These are phyloP conservation scores for Sebastes reedi DNA, from an alignment of 2,797 vertebrate genomes.

Conservation along the genomic window DNA sequence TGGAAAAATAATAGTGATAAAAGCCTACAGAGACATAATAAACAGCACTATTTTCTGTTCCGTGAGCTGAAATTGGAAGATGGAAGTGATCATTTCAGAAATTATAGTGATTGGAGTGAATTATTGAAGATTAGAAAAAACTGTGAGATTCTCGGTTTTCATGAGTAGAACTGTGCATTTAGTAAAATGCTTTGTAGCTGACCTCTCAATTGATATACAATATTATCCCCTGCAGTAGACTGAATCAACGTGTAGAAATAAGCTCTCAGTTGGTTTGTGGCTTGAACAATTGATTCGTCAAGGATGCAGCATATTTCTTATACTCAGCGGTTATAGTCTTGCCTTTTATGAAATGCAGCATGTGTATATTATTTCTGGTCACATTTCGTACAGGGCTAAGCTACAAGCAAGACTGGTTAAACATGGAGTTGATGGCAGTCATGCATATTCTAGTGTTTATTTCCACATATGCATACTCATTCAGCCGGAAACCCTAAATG, in stretches of 20 bases:
- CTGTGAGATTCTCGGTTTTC: background rate
- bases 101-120: background rate
- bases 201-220: background rate
- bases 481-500: constrained; percentile 69
- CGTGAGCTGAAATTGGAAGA: background rate
- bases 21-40: background rate
- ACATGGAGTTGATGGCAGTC: constrained; percentile 72
- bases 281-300: constrained; percentile 26
- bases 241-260: background rate
- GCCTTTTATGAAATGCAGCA: constrained; percentile 8
- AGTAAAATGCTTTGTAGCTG: background rate
- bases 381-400: constrained; percentile 13
- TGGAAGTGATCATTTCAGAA: background rate
- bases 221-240: background rate
- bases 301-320: constrained; percentile 30
- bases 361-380: constrained; percentile 12
- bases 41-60: background rate
- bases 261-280: background rate
- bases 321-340: background rate
- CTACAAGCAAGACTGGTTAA: constrained; percentile 46
- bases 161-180: background rate
- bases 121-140: background rate
- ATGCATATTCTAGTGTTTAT: constrained; percentile 75
- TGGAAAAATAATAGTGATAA: background rate
- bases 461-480: constrained; percentile 57